Conservation (phyloP, 2,888 invertebrate genomes). For the Cheilosia variabilis region DNA sequence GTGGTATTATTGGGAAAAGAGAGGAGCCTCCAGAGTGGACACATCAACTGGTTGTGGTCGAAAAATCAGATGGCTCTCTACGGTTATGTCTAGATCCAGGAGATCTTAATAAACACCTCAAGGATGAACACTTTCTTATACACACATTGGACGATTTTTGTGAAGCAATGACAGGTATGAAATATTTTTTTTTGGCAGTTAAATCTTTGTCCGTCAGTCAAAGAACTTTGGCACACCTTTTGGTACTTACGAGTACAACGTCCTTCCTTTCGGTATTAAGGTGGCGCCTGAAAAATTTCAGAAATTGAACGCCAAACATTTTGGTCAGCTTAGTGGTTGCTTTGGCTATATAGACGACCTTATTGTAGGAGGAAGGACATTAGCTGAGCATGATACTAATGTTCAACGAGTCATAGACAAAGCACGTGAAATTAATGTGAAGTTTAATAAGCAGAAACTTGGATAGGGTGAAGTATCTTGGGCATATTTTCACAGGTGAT, state of each 20-base stretch:
- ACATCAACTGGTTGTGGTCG: constrained; percentile 17
- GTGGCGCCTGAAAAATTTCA: no score
- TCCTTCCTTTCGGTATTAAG: not conserved
- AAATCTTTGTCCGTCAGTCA: constrained; percentile 77
- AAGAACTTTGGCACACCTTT: constrained; percentile 76
- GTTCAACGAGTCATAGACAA: constrained; percentile 11
- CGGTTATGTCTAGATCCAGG: constrained; percentile 78
- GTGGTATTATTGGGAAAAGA: constrained; percentile 5
- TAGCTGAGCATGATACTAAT: constrained; percentile 55
- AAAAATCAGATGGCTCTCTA: constrained; percentile 71
- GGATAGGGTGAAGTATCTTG: constrained; percentile 65
- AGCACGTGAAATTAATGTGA: no score
- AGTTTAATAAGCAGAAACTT: constrained; percentile 22
- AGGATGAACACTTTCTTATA: constrained; percentile 73
- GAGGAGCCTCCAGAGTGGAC: constrained; percentile 12
- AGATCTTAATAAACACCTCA: constrained; percentile 75
- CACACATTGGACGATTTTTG: constrained; percentile 76
- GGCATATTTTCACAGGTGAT: no score
- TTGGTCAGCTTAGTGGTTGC: no score
- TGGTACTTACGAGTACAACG: constrained; percentile 29
- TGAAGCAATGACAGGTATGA: constrained; percentile 70
- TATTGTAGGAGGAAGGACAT: constrained; percentile 28
- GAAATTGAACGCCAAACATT: no score
- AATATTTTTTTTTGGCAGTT: constrained; percentile 74
- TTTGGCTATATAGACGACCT: constrained; percentile 51